phyloP scores from a whole-genome alignment of 2,888 invertebrate species.

The Oeneis ivallda region DNA sequence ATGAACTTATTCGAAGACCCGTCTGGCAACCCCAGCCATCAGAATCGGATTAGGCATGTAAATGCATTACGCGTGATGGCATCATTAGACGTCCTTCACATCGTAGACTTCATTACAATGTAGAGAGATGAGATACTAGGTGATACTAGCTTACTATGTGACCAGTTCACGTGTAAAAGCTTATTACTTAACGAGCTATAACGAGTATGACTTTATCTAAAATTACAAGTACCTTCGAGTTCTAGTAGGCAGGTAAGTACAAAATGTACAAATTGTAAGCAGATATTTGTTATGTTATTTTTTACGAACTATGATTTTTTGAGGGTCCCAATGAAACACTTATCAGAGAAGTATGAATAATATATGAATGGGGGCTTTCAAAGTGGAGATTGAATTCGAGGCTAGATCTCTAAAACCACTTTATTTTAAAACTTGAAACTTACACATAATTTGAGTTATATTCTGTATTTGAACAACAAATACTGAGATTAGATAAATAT shows the following conservation, averaged over 20 bases:
- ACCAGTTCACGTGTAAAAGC: conserved; percentile 5
- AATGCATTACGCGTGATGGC: neutral
- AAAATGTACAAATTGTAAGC: too few relatives aligned
- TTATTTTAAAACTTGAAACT: too few relatives aligned
- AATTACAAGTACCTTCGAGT: neutral
- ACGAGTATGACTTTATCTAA: neutral
- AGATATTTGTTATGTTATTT: too few relatives aligned
- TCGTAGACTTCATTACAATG: neutral
- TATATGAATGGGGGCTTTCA: too few relatives aligned
- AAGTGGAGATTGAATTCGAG: too few relatives aligned
- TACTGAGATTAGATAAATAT: too few relatives aligned
- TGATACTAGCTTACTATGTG: neutral
- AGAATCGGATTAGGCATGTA: conserved; percentile 1
- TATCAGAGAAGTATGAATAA: too few relatives aligned
- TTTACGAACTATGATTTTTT: too few relatives aligned
- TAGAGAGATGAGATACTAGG: neutral
- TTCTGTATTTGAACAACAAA: too few relatives aligned
- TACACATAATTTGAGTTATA: too few relatives aligned
- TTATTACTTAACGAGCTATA: neutral
- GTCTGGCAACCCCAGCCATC: neutral
- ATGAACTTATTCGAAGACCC: neutral
- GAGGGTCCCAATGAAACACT: too few relatives aligned
- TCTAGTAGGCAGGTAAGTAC: neutral
- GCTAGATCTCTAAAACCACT: too few relatives aligned
- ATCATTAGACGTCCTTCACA: conserved; percentile 5